Conservation (phyloP, 2,888 invertebrate genomes). For the Pyrrhosoma nymphula region DNA sequence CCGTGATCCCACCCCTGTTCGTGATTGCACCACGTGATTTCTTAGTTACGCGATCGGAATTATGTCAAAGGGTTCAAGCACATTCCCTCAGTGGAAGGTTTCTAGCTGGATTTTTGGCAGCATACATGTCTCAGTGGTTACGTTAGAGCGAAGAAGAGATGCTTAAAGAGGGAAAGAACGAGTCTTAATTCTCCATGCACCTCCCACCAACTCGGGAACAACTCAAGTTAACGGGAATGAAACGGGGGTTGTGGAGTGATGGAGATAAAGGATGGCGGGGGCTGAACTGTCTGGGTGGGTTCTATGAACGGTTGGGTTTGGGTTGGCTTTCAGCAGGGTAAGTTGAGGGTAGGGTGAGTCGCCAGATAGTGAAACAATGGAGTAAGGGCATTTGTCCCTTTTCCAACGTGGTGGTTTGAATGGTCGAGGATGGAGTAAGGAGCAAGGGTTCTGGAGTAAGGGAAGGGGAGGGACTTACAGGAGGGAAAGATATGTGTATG, state of each 20-base stretch:
- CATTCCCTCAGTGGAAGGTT: too few relatives aligned
- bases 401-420: background rate
- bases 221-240: background rate
- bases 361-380: background rate
- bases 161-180: background rate
- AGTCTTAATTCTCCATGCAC: background rate
- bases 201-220: background rate
- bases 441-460: background rate
- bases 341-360: background rate
- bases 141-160: too few relatives aligned
- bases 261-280: background rate
- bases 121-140: too few relatives aligned
- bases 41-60: too few relatives aligned
- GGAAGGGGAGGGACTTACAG: background rate
- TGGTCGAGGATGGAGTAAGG: background rate
- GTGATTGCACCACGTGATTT: too few relatives aligned
- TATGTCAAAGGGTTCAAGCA: too few relatives aligned
- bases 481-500: background rate
- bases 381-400: background rate
- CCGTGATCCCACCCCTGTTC: too few relatives aligned
- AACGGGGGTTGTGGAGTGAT: background rate
- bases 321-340: background rate
- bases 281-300: background rate
- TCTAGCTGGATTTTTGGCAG: too few relatives aligned
- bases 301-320: too few relatives aligned